A percentile compares a stretch with the other conserved stretches of the same genome.
phyloP scores from a whole-genome alignment of 1,140 invertebrate species.

The Proctacanthus coquilletti region DNA sequence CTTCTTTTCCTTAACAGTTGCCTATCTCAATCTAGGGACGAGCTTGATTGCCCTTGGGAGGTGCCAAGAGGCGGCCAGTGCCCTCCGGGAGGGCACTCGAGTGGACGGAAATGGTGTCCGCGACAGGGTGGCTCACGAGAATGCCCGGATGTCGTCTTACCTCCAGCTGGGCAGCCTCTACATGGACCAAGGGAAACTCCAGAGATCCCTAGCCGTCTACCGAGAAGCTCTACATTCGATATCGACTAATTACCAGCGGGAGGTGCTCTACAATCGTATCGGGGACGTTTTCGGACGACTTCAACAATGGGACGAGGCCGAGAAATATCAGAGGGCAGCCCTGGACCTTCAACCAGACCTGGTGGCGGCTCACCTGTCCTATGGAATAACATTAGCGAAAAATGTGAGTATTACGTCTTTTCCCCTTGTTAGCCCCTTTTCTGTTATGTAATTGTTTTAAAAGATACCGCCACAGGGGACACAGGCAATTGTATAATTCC shows the following conservation, averaged over 20 bases:
- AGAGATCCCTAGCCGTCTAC: slow-evolving; percentile 78
- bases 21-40: slow-evolving; percentile 85
- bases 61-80: slow-evolving; percentile 65
- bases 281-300: slow-evolving; percentile 72
- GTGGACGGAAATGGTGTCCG: slow-evolving; percentile 76
- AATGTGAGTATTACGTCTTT: slow-evolving; percentile 81
- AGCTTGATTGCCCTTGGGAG: slow-evolving; percentile 67
- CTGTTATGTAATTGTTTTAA: no score
- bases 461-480: no score
- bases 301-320: slow-evolving; percentile 63
- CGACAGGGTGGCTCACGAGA: slow-evolving; percentile 77
- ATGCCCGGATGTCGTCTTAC: slow-evolving; percentile 76
- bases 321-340: slow-evolving; percentile 68
- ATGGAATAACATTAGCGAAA: slow-evolving; percentile 76
- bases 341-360: slow-evolving; percentile 68
- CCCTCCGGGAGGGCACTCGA: slow-evolving; percentile 63
- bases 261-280: slow-evolving; percentile 24
- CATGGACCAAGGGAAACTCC: slow-evolving; percentile 68
- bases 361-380: slow-evolving; percentile 76
- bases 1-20: slow-evolving; percentile 58
- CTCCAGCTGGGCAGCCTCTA: slow-evolving; percentile 82
- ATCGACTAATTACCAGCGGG: slow-evolving; percentile 65
- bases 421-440: no score
- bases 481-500: no score
- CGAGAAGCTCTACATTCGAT: slow-evolving; percentile 67